Evolutionary conservation across 2,888 invertebrate species (phyloP).

Genomic region (Hirtodrosophila duncani): DNA sequence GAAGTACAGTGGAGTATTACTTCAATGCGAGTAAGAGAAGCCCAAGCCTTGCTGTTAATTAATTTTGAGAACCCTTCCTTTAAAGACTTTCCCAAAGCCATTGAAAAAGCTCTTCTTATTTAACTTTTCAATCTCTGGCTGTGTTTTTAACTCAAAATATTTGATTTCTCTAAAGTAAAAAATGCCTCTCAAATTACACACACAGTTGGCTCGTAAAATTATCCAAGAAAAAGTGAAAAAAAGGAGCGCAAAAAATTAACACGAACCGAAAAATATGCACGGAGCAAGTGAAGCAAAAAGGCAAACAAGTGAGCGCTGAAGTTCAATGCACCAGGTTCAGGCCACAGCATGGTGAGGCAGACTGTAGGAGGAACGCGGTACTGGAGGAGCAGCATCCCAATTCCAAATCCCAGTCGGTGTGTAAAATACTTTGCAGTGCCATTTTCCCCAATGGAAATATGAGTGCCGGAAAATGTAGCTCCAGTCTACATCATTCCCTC

Average conservation of each 20-base stretch:
- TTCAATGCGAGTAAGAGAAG: no score
- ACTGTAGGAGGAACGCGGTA: no score
- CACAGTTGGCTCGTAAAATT: slow-evolving; percentile 28
- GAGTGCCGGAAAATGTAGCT: slow-evolving; percentile 60
- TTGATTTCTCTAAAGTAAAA: slow-evolving; percentile 27
- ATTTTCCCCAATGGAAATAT: slow-evolving; percentile 50
- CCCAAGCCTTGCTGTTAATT: no score
- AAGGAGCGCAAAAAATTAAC: no score
- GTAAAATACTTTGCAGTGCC: slow-evolving; percentile 42
- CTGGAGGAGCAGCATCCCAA: no score
- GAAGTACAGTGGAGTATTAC: no score
- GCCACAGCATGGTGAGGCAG: background rate
- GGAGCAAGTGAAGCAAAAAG: no score
- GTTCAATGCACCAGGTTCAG: slow-evolving; percentile 25
- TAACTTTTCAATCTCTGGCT: background rate
- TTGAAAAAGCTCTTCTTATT: background rate
- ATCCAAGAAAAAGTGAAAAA: slow-evolving; percentile 9
- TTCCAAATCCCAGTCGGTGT: no score
- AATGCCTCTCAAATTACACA: slow-evolving; percentile 32
- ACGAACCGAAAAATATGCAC: no score
- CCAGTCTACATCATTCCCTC: no score
- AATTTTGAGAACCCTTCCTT: slow-evolving; percentile 1
- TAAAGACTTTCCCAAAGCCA: background rate
- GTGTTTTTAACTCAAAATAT: slow-evolving; percentile 20
- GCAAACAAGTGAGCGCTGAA: no score